phyloP scores from a whole-genome alignment of 2,797 vertebrate species.

The Percopsis omiscomaycus region DNA sequence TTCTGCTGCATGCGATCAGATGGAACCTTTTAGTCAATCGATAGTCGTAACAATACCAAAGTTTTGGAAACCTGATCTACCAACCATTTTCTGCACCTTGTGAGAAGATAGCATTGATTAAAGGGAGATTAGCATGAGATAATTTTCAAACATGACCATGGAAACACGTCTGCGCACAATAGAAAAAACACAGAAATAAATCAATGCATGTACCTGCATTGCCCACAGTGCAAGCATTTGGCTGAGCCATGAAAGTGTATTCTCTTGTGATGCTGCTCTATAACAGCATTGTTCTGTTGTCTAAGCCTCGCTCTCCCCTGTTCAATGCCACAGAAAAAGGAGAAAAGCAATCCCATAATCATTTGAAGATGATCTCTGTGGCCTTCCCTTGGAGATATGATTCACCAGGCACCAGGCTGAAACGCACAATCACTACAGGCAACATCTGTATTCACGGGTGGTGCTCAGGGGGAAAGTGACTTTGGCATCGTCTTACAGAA shows the following conservation, averaged over 20 bases:
- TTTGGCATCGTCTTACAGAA: constrained; percentile 19
- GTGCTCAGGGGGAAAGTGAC: constrained; percentile 24
- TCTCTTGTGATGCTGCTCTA: neutral
- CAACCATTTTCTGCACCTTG: no score
- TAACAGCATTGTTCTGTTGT: neutral
- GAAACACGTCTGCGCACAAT: neutral
- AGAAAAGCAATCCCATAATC: constrained; percentile 5
- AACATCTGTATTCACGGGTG: constrained; percentile 33
- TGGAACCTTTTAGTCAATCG: no score
- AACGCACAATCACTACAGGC: constrained; percentile 13
- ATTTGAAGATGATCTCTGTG: constrained; percentile 12
- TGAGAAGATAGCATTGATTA: neutral
- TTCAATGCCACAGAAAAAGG: neutral
- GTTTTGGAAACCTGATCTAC: no score
- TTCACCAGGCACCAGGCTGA: constrained; percentile 16
- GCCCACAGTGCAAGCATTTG: neutral
- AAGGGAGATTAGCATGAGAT: neutral
- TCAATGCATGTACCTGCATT: neutral
- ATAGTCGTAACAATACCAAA: no score
- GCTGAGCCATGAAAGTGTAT: constrained; percentile 1
- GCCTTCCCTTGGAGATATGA: constrained; percentile 8
- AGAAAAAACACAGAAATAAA: constrained; percentile 8
- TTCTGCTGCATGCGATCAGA: no score
- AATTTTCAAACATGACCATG: neutral
- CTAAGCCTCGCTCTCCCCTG: constrained; percentile 2